Evolutionary conservation across 2,888 invertebrate genomes (phyloP), one percentile per base, ranked within the genome.

Genomic region (Lepas anatifera): DNA sequence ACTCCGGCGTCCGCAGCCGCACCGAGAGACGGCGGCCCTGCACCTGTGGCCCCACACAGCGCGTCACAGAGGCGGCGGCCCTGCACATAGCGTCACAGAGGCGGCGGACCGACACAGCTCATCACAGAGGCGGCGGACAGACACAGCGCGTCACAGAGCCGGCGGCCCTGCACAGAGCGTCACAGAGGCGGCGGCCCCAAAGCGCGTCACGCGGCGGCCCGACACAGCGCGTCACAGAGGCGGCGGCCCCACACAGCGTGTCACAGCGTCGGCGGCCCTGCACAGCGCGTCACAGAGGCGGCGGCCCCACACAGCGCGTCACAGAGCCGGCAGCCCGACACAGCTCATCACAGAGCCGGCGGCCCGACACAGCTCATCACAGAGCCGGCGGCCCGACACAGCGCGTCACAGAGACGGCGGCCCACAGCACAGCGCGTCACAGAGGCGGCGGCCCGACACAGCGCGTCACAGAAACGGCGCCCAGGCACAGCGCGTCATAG

Each of bases 1-100:
- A 97, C 75, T 93, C 85, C 0, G 88, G 87, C 0, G 93, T 90
- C 79, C 92, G 94, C 37, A 95, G 81, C 43, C 86, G 84, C 64
- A 95, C 85, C 68, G 83, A 83, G 46, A 95, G 75, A 29, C 81
- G 68, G 84, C 85, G 77, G 1, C 78, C 77, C 35, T 76, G 76
- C 35, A 79, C 74, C 78, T 79, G n/a, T n/a, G 72, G 16, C 71
- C 72, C 43, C 22, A n/a, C 29, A 27, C 27, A 27, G 63, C 27
- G 13, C 39, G 22, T 22, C 18, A 43, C 66, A 32, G 25, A n/a
- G 32, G 8, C n/a, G 32, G 58, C 32, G 18, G 13, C 58, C 32
- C 27, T 58, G 32, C 32, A 58, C 58, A 10, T 29, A 18, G 27
- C 27, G 58, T 10, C 27, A 58, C 27, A 1, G 13, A 10, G 11